Percentiles rank a stretch among this genome's conserved stretches.
Evolutionary conservation across 1,140 invertebrate genomes (phyloP).

Genomic region (Drosophila truncata): DNA sequence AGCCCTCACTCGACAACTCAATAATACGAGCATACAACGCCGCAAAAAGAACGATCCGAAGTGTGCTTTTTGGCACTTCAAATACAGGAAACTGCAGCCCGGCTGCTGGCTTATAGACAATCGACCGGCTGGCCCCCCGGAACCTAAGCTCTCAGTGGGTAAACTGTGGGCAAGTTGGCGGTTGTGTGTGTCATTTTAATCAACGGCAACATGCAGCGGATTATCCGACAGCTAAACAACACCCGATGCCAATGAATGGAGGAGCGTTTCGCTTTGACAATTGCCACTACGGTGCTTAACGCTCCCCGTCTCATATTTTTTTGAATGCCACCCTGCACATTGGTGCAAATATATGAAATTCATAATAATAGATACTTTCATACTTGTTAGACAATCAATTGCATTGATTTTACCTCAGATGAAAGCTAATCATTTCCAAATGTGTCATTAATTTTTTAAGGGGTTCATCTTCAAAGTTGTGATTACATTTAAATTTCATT

Average conservation of each 20-base stretch:
- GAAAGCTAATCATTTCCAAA: background rate
- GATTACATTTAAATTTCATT: background rate
- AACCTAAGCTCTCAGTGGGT: slow-evolving; percentile 19
- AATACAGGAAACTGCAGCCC: slow-evolving; percentile 59
- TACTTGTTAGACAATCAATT: background rate
- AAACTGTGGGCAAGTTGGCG: slow-evolving; percentile 40
- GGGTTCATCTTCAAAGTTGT: background rate
- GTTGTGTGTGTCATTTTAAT: slow-evolving; percentile 68
- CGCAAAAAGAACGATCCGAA: slow-evolving; percentile 35
- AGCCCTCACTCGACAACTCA: slow-evolving; percentile 65
- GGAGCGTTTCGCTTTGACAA: slow-evolving; percentile 62
- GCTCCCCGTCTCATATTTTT: background rate
- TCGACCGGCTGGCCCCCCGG: slow-evolving; percentile 38
- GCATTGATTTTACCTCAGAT: too few relatives aligned
- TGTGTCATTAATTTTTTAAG: background rate
- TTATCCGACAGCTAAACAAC: slow-evolving; percentile 82
- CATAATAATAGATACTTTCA: too few relatives aligned
- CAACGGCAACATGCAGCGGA: slow-evolving; percentile 76
- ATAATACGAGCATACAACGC: slow-evolving; percentile 46
- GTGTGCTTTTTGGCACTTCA: slow-evolving; percentile 81
- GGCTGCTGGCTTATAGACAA: slow-evolving; percentile 67
- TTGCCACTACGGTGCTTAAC: slow-evolving; percentile 37
- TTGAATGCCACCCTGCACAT: slow-evolving; percentile 9
- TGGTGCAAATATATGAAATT: background rate
- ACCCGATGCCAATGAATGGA: slow-evolving; percentile 54